Evolutionary conservation across 2,888 invertebrate species (phyloP), one percentile per base, ranked within the genome.

Genomic region (Agapostemon virescens): DNA sequence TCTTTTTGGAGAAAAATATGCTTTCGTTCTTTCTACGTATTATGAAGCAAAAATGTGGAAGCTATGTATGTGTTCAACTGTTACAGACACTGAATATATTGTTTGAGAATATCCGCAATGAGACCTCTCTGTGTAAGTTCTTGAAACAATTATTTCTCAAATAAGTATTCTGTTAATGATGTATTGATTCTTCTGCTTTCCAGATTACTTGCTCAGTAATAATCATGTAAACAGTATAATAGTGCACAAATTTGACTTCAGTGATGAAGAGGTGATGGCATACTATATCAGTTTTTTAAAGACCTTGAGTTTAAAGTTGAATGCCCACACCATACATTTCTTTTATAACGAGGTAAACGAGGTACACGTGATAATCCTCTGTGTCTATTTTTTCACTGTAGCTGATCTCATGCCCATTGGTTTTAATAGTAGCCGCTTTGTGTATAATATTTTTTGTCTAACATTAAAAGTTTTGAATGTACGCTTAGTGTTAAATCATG

Each of bases 201-300:
- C 94, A 99, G 99, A 99, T 96, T 99, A 99, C 93, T 94, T 99
- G 75, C 94, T 99, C 76, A 99, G 99, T 91, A 99, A 99, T 93
- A 99, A 99, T 93, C 99, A 99, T 94, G 99, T 99, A 55, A 99
- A 99, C 93, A 98, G 98, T 69, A 99, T 99, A 91, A 99, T 99
- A 92, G 98, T 98, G 74, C 99, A 99, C 93, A 98, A 98, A 93
- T 99, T 99, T 94, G 99, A 99, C 93, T 98, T 99, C 92, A 98
- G 98, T 4, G 99, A 99, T 93, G 99, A 99, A 93, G 99, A 99
- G 94, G 99, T 99, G 68, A 98, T 99, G 98, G 99, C 99, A 1
- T 99, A 99, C 93, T 99, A 99, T 93, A 99, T 99, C 92, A 98
- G 99, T 69, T 99, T 99, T 93, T 94, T 99, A 86, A 99, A 99